Evolutionary conservation across 2,888 invertebrate genomes (phyloP), one percentile per base, ranked within the genome.

Genomic region (Agrypnus murinus): DNA sequence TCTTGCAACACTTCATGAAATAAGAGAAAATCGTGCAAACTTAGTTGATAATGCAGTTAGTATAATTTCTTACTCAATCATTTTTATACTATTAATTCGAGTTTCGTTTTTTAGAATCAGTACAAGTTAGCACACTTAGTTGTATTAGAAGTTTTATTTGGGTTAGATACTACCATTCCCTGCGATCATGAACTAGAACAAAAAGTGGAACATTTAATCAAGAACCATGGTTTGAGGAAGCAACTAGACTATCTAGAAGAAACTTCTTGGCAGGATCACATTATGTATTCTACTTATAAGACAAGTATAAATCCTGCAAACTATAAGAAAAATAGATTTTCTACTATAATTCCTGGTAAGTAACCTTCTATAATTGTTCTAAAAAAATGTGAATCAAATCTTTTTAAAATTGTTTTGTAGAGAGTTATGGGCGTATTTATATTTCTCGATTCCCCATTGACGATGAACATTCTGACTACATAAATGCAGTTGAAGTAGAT

Each of bases 401-500:
- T 3, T 25, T 2, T 25, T 25, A 25, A 25, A 25, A 25, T 25
- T 25, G 5, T 45, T 82, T 84, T 31, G 78, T 81, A 72, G 83
- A 83, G 55, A 78, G 78, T 36, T 79, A 72, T 17, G 82, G 81
- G 34, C 77, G 83, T 59, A 75, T 87, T 10, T 85, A 80, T 67
- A 76, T 87, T 14, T 77, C 82, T 2, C 82, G 84, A 68, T 84
- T 82, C 65, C 84, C 86, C 2, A 19, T 69, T 0, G 66, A 78
- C 1, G 86, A 86, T 57, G 82, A 79, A 38, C 77, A 81, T 34
- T 86, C 87, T 15, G 84, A 84, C 55, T 88, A 87, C 73, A 85
- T 87, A 17, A 86, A 87, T 55, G 87, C 86, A 0, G 83, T 86
- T 7, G 78, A 78, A 69, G 86, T 87, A 2, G 85, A 86, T 65